A percentile compares a stretch with the other conserved stretches of the same genome.
These are phyloP conservation scores for Gracilinanus agilis DNA, from an alignment of 2,113 vertebrate species.

Conservation along the genomic window DNA sequence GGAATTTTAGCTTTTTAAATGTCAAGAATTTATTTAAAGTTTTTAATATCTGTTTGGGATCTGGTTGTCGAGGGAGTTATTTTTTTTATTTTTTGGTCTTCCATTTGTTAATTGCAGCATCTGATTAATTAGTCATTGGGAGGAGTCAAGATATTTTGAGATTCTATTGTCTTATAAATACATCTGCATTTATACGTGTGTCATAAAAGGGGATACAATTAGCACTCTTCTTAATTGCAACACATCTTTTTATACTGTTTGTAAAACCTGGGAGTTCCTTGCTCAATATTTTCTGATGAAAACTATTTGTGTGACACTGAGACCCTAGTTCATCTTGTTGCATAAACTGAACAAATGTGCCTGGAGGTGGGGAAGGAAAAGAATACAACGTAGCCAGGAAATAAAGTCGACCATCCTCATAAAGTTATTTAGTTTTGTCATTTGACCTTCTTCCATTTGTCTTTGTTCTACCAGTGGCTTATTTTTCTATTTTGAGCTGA, in stretches of 20 bases:
- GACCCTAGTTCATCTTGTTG: constrained; percentile 80
- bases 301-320: constrained; percentile 85
- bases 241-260: constrained; percentile 82
- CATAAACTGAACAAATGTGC: constrained; percentile 79
- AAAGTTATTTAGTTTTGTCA: constrained; percentile 82
- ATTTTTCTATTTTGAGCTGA: constrained; percentile 75
- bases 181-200: constrained; percentile 80
- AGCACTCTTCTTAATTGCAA: constrained; percentile 78
- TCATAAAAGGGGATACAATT: constrained; percentile 79
- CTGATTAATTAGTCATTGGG: constrained; percentile 73
- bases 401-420: constrained; percentile 75
- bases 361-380: background rate
- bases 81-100: constrained; percentile 61
- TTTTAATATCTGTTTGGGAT: constrained; percentile 57
- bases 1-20: background rate
- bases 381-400: constrained; percentile 69
- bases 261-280: constrained; percentile 82
- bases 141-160: constrained; percentile 74
- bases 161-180: constrained; percentile 80
- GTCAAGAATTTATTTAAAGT: constrained; percentile 6
- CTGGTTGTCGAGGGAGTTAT: constrained; percentile 42
- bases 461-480: constrained; percentile 80
- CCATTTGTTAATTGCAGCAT: constrained; percentile 68
- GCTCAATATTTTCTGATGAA: constrained; percentile 75
- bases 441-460: constrained; percentile 78